Base-by-base conservation (phyloP, 2,888 invertebrate genomes). In the Acrocera orbiculus region DNA sequence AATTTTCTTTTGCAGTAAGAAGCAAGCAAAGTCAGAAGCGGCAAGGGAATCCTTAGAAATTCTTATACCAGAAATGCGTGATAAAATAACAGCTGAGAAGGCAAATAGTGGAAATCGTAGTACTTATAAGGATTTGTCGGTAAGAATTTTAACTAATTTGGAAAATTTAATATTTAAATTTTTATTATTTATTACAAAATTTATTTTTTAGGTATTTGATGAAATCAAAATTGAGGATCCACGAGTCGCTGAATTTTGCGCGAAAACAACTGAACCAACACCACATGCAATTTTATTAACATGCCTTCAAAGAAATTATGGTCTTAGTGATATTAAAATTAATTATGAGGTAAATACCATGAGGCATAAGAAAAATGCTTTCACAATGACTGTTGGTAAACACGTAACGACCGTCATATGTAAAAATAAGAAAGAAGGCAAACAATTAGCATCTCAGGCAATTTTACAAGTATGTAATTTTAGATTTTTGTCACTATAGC, bases 351-450 rank as follows among this genome's bases (percentile, higher is more conserved):
- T 86, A 44, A 83, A 81, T 51, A 80, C 85, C 19, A 63, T 86
- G 30, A 82, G 86, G 50, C 82, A 85, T 53, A 87, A 92, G 58
- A 82, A 81, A 50, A 90, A 90, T 52, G 86, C 92, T 63, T 82
- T 90, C 52, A 85, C 81, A 20, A 90, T 96, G 86, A 77, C 74
- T 9, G 92, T 93, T 25, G 93, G 92, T 31, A 86, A 87, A 54
- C 87, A 93, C 54, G 72, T 73, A 9, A 90, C 86, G 2, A 80
- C 79, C 15, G 89, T 95, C 15, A 66, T 78, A n/a, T 92, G 93
- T 57, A 82, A 85, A 56, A 96, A 95, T 62, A 96, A 96, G 61
- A 74, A 87, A 48, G 89, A 89, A 42, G 96, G 95, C 5, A 95
- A 95, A 56, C 96, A 98, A 54, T 65, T 82, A 45, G 96, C 96